Evolutionary conservation across 1,140 invertebrate genomes (phyloP).

Genomic region (Megalopta genalis): DNA sequence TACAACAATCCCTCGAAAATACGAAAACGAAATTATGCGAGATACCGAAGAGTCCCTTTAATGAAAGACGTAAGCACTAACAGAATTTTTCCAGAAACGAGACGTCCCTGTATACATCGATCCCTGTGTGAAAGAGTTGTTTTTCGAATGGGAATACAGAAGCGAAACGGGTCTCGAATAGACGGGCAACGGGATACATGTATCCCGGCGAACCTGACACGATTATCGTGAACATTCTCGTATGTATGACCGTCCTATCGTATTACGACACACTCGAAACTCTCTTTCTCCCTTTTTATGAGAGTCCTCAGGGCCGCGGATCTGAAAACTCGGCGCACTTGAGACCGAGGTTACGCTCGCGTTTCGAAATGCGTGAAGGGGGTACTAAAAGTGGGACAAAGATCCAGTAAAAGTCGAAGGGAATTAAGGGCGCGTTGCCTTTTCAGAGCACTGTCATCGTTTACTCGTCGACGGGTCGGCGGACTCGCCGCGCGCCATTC

Average conservation of each 20-base stretch:
- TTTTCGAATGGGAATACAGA: not conserved
- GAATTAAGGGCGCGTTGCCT: not conserved
- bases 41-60: too few relatives aligned
- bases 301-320: conserved; percentile 10
- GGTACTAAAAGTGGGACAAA: conserved; percentile 30
- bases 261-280: conserved; percentile 42
- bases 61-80: too few relatives aligned
- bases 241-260: conserved; percentile 25
- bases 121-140: not conserved
- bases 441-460: not conserved
- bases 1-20: too few relatives aligned
- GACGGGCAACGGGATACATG: not conserved
- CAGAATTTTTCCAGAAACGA: too few relatives aligned
- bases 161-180: not conserved
- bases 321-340: conserved; percentile 14
- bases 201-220: conserved; percentile 7
- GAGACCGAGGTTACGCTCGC: conserved; percentile 6
- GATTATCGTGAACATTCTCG: conserved; percentile 31
- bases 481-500: not conserved
- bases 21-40: too few relatives aligned
- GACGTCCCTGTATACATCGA: too few relatives aligned
- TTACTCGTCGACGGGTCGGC: not conserved
- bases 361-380: conserved; percentile 22
- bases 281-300: conserved; percentile 18
- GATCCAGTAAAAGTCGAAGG: conserved; percentile 30